A percentile compares a stretch with the other conserved stretches of the same genome.
These are phyloP conservation scores for Rhizoglyphus robini DNA, from an alignment of 1,140 invertebrate genomes.

Conservation along the genomic window DNA sequence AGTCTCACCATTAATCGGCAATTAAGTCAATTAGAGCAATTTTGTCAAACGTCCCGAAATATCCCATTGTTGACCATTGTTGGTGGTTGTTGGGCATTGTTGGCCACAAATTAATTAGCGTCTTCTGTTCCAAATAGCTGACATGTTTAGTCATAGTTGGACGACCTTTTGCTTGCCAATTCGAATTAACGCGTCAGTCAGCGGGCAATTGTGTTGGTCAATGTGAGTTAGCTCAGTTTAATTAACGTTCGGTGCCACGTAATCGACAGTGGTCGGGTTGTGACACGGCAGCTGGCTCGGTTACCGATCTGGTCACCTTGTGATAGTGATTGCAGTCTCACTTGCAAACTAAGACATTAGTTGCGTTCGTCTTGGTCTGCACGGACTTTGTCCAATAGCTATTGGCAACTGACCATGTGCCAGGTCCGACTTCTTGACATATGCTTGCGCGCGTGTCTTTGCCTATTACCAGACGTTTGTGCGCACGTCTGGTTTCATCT, in stretches of 20 bases:
- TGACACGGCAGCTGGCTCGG: neutral
- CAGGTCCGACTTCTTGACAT: constrained; percentile 2
- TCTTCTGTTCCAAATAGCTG: neutral
- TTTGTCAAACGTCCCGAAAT: neutral
- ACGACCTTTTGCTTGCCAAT: neutral
- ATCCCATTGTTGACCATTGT: neutral
- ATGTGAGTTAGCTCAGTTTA: too few relatives aligned
- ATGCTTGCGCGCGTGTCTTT: neutral
- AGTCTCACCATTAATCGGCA: neutral
- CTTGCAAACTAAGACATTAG: neutral
- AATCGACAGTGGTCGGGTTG: too few relatives aligned
- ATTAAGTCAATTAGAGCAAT: constrained; percentile 1
- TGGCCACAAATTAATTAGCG: too few relatives aligned
- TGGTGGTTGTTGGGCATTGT: neutral
- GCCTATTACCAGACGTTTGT: neutral
- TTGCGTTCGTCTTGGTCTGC: neutral
- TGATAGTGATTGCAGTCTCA: too few relatives aligned
- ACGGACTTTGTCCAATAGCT: neutral
- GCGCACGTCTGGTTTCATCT: constrained; percentile 13
- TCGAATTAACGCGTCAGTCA: too few relatives aligned
- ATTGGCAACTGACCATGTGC: neutral
- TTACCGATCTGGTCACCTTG: neutral
- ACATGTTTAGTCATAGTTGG: neutral
- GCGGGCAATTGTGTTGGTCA: too few relatives aligned
- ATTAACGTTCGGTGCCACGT: too few relatives aligned